Base-by-base conservation (phyloP, 2,113 vertebrate genomes). In the Heteronetta atricapilla region DNA sequence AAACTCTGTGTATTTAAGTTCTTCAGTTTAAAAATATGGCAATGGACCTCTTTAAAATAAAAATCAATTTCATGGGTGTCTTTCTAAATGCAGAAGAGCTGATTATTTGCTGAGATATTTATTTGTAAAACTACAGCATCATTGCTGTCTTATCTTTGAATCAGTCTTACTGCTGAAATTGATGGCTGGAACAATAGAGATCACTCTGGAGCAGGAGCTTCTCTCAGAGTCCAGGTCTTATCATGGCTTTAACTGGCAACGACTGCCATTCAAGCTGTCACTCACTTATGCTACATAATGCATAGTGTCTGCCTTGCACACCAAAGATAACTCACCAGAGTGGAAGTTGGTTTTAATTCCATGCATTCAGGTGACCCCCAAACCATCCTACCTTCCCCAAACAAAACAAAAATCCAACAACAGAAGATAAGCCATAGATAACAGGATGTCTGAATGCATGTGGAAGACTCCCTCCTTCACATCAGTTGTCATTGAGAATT, bases 251-350 rank as follows among this genome's bases (percentile, higher is more conserved):
- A 95, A 96, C 97, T 98, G 97, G 98, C 97, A 98, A 97, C 93
- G 95, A 75, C 98, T 98, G 98, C 98, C 98, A 98, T 97, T 99
- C 98, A 98, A 86, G 82, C 94, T 97, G 95, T 97, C 98, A 98
- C 93, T 98, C 98, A 97, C 90, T 72, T 95, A 86, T 92, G 93
- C 91, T 74, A 29, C 95, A 98, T 98, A 98, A 98, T 98, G 97
- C 97, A 98, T 98, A 96, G 94, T 89, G 96, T 94, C 96, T 94
- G 98, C 97, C 96, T 98, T 98, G 98, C 97, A 98, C 96, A 95
- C 93, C 94, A 93, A 55, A 98, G 99, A 99, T 99, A 99, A 99
- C 97, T 98, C 83, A 38, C 59, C 93, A 94, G 96, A 97, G 90
- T 90, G 79, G 73, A 70, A 89, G 67, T 83, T 94, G 89, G 94